Base-by-base conservation (phyloP, 2,888 invertebrate species). In the Cephus pulcher region DNA sequence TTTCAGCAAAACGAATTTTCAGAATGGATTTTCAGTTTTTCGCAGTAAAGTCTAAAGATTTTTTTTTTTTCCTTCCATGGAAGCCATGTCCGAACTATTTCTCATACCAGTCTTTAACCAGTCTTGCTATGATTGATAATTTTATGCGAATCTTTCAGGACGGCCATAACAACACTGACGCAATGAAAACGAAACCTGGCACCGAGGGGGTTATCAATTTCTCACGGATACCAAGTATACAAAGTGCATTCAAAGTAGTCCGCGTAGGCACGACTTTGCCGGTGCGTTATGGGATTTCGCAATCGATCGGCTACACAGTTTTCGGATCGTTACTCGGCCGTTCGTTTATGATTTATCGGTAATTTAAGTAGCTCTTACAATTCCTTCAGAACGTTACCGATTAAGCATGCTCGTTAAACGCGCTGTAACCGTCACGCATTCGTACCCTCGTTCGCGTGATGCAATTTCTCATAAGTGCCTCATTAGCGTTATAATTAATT, bases 401-500 rank as follows among this genome's bases (percentile, higher is more conserved):
- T 86, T 83, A 82, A 85, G 79, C 79, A 80, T 77, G 84, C 83
- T 86, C 82, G 85, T 87, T 84, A 86, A 83, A 84, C 80, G 79
- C 81, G 82, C 80, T 80, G 77, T 78, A 84, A 79, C 79, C 80
- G 83, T 83, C 83, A 82, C 83, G 84, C 82, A 82, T 84, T 83
- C 82, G 82, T 78, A 76, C 82, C 79, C 77, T 82, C 82, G 80
- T 83, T 84, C 75, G 80, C 83, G 81, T 82, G 80, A 83, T 82
- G 84, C 80, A 78, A 82, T 82, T 84, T 84, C 82, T 78, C 83
- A n/a, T 35, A 80, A 83, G 82, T 80, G 78, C 81, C 85, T 87
- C 86, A 86, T 88, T 88, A 88, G 85, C 81, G 83, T 79, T 79
- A 82, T 81, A 84, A 87, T 86, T 88, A 86, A 88, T 87, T 87